Base-by-base conservation (phyloP, 2,113 vertebrate genomes). In the Thunnus thynnus region DNA sequence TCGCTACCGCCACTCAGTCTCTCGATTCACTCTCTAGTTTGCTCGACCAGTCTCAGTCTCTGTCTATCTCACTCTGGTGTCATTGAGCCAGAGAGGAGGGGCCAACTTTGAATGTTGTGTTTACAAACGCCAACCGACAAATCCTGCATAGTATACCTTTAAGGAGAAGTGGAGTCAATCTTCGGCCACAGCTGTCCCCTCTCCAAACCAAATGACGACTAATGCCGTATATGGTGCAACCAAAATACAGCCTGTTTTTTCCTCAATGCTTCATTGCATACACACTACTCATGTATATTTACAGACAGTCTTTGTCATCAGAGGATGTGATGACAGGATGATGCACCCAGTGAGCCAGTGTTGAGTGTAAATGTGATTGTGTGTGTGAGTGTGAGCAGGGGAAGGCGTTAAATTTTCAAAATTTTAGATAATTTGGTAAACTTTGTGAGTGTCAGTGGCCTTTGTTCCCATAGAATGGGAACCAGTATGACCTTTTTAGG, bases 121-220 rank as follows among this genome's bases (percentile, higher is more conserved):
- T 41, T 41, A 41, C 36, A 41, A 41, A 9, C 36, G 7, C 36
- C 36, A 41, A 41, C 36, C 9, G 8, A 41, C 36, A 41, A 41
- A 41, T 41, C 36, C 36, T 41, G 36, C 36, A 41, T 41, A 41
- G 9, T 41, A 41, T 41, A 36, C 7, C 32, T 36, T 36, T 36
- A 36, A 63, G 44, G 22, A 77, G 72, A 83, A 65, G 62, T 81
- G 73, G 85, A 82, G 76, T 86, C 83, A 88, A 87, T 90, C 85
- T 87, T 82, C 32, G 71, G 75, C 11, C 56, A 51, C 83, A 88
- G 82, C 84, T 88, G 85, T 77, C 68, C 71, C 74, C 57, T 86
- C 83, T 86, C 63, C 25, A 89, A 68, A 77, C 41, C 36, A 41
- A 41, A 41, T 41, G 36, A 66, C 22, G 58, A 76, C n/a, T 60